A percentile compares a stretch with the other conserved stretches of the same genome.
phyloP scores from a whole-genome alignment of 2,797 vertebrate species.

The Eulemur mongoz region DNA sequence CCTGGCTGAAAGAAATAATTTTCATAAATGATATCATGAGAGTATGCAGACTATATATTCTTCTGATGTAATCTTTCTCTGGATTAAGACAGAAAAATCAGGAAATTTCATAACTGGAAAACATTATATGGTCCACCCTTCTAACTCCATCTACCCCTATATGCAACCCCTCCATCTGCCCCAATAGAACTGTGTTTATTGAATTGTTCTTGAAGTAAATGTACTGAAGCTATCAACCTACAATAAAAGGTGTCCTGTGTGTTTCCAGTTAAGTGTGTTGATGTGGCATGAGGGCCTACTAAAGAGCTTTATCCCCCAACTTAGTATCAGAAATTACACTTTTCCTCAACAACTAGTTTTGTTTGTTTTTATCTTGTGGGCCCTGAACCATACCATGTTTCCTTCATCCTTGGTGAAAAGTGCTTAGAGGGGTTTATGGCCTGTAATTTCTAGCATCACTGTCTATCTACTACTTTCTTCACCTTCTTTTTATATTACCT shows the following conservation, averaged over 20 bases:
- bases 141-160: neutral
- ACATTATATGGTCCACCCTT: neutral
- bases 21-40: neutral
- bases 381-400: neutral
- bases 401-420: neutral
- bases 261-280: neutral
- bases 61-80: neutral
- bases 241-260: neutral
- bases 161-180: neutral
- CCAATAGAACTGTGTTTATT: neutral
- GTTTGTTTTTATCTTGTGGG: neutral
- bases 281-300: neutral
- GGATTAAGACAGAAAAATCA: constrained; percentile 25
- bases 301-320: neutral
- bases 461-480: neutral
- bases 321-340: neutral
- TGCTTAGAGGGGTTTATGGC: no score
- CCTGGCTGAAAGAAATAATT: neutral
- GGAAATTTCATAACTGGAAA: neutral
- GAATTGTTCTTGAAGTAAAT: neutral
- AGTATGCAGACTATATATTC: neutral
- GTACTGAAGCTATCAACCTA: neutral
- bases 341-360: neutral
- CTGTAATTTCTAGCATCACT: neutral
- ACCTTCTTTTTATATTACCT: neutral